phyloP scores from a whole-genome alignment of 1,140 invertebrate species.

The Littorina saxatilis region DNA sequence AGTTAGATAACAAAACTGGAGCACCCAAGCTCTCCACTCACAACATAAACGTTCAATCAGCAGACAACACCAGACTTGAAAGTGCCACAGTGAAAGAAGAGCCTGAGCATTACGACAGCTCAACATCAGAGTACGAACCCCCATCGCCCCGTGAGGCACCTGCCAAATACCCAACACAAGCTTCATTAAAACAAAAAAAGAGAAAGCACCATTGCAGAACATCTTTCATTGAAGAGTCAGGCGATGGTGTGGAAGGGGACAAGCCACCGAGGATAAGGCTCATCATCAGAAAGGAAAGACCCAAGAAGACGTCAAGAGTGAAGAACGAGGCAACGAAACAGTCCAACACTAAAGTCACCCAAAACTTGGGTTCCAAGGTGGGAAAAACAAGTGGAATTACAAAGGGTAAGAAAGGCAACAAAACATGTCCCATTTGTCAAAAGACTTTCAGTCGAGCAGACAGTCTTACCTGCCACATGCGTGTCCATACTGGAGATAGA shows the following conservation, averaged over 20 bases:
- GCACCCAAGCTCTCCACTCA: too few species aligned
- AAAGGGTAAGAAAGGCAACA: background rate
- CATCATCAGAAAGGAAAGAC: background rate
- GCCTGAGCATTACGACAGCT: background rate
- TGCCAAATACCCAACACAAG: background rate
- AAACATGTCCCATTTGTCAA: background rate
- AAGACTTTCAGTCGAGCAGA: constrained; percentile 13
- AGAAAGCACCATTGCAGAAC: background rate
- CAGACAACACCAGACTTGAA: too few species aligned
- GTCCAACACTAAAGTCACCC: too few species aligned
- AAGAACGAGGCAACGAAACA: too few species aligned
- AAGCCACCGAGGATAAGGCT: constrained; percentile 4
- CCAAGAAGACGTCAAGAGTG: too few species aligned
- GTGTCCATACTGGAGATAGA: constrained; percentile 15
- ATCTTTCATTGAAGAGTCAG: background rate
- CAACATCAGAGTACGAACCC: constrained; percentile 5
- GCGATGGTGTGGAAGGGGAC: background rate
- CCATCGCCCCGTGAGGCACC: background rate
- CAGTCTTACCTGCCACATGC: constrained; percentile 21
- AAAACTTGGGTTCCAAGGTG: too few species aligned
- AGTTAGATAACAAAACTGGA: too few species aligned
- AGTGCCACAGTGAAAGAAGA: too few species aligned
- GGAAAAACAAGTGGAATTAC: too few species aligned
- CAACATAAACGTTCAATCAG: too few species aligned
- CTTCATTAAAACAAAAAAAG: background rate